phyloP scores from a whole-genome alignment of 2,797 vertebrate genomes.

The Eulemur albifrons region DNA sequence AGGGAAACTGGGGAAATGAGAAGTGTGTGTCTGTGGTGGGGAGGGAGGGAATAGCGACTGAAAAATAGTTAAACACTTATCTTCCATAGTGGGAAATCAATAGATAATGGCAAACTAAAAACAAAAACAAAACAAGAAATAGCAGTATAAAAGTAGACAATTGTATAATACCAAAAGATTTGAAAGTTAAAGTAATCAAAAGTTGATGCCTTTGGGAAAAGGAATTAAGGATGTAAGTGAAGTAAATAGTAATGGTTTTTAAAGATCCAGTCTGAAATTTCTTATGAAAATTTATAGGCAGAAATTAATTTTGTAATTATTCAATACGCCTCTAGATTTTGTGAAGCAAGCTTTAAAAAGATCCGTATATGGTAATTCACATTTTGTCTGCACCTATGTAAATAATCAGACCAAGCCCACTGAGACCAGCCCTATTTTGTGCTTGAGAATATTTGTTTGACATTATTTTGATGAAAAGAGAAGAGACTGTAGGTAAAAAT shows the following conservation, averaged over 20 bases:
- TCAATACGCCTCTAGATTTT: too few species aligned
- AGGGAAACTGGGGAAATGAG: not conserved
- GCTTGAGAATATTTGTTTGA: not conserved
- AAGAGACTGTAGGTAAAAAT: not conserved
- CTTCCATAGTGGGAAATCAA: not conserved
- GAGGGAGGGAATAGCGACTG: not conserved
- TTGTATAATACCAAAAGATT: not conserved
- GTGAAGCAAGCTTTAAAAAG: too few species aligned
- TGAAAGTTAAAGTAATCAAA: not conserved
- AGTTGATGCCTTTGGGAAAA: not conserved
- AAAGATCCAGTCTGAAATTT: too few species aligned
- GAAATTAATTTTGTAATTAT: too few species aligned
- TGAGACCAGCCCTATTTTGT: not conserved
- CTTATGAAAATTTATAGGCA: too few species aligned
- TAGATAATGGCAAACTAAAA: not conserved
- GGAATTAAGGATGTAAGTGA: not conserved
- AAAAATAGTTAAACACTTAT: not conserved
- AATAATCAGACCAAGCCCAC: not conserved
- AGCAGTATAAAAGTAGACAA: not conserved
- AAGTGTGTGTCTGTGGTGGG: not conserved
- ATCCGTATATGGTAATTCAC: too few species aligned
- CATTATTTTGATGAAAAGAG: not conserved
- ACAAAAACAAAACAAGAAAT: not conserved
- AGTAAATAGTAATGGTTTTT: too few species aligned
- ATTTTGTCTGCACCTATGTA: too few species aligned